Evolutionary conservation across 2,113 vertebrate species (phyloP), one percentile per base, ranked within the genome.

Genomic region (Saccopteryx leptura): DNA sequence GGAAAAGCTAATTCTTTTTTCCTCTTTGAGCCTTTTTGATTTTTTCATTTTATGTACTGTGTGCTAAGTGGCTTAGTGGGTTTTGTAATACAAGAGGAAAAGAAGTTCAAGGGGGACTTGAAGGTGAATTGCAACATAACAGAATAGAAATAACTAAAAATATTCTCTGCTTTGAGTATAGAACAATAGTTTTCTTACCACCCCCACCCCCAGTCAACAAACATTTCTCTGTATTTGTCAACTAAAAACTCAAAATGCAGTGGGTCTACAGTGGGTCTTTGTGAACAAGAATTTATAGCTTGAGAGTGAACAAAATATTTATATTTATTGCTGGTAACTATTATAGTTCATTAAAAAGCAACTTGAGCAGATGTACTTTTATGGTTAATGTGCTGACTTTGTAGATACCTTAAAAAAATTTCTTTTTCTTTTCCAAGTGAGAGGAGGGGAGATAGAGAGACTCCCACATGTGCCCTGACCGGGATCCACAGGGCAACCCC

Each of bases 41-140:
- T 71, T 80, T 96, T 94, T 80, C 15, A 90, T 63, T 93, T 90
- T 91, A 21, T n/a, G 28, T 96, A 54, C 52, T 96, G 15, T 63
- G 21, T 91, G 68, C 28, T 90, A 80, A 65, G 58, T 74, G 39
- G 4, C 79, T 79, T 54, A 92, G 31, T 92, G 60, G 21, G 5
- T 81, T 93, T 96, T 95, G 10, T 87, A 52, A 74, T 76, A 15
- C 39, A n/a, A n/a, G 21, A 2, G 52, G 78, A 78, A 31, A 79
- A 68, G 74, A 52, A 28, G 24, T 54, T 82, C n/a, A 92, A 14
- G 60, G 54, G 23, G 23, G 61, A 84, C 65, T 33, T 91, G 65
- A 83, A 97, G 68, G 46, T 80, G 48, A 71, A 78, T 81, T 80
- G 72, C 60, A 75, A 2, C 11, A 69, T 94, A 46, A 46, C 23